A percentile compares a stretch with the other conserved stretches of the same genome.
These are phyloP conservation scores for Popillia japonica DNA, from an alignment of 1,140 invertebrate genomes.

Conservation along the genomic window DNA sequence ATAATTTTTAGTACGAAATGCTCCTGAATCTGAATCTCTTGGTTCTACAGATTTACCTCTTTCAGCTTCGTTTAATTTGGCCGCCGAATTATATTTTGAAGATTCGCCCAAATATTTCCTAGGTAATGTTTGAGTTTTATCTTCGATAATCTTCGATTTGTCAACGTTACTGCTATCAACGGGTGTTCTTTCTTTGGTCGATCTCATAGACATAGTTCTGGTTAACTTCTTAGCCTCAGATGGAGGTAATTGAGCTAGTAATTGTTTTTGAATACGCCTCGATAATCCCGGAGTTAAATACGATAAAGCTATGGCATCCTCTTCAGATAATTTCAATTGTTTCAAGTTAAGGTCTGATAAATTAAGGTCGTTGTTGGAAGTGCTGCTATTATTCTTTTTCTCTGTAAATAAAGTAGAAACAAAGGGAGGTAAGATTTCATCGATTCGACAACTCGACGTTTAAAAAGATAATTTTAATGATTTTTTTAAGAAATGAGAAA, in stretches of 20 bases:
- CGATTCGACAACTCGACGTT: not conserved
- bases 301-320: conserved; percentile 70
- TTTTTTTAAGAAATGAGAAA: not conserved
- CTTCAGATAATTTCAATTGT: conserved; percentile 70
- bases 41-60: not conserved
- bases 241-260: conserved; percentile 69
- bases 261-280: conserved; percentile 69
- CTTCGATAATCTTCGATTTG: conserved; percentile 28
- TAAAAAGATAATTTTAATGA: not conserved
- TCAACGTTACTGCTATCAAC: conserved; percentile 2
- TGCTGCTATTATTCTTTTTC: conserved; percentile 49
- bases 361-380: conserved; percentile 63
- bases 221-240: conserved; percentile 68
- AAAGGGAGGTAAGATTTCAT: not conserved
- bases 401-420: conserved; percentile 49
- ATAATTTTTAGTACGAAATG: conserved; percentile 15
- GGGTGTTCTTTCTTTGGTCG: conserved; percentile 39
- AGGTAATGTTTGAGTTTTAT: conserved; percentile 49
- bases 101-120: conserved; percentile 48
- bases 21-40: not conserved
- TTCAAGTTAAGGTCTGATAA: conserved; percentile 71
- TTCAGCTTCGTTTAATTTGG: not conserved
- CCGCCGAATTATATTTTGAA: conserved; percentile 38
- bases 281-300: conserved; percentile 71
- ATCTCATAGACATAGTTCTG: conserved; percentile 68